These are phyloP conservation scores for Hypsibius dujardini DNA, from an alignment of 1,140 invertebrate species.

Conservation along the genomic window DNA sequence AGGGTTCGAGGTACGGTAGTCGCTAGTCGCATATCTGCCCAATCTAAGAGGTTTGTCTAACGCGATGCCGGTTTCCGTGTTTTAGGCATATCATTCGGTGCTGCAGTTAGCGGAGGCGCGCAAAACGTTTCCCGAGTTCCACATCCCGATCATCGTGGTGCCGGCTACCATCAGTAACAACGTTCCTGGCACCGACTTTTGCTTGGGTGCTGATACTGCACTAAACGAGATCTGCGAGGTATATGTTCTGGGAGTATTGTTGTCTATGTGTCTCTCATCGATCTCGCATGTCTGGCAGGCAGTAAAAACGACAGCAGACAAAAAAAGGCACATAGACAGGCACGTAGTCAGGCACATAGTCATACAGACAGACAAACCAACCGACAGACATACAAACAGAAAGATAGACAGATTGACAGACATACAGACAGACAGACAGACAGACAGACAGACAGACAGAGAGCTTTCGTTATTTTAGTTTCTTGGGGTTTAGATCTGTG, in stretches of 20 bases:
- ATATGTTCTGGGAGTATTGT: constrained; percentile 28
- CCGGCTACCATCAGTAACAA: constrained; percentile 95
- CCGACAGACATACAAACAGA: not conserved
- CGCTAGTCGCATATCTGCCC: not conserved
- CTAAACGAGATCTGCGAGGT: constrained; percentile 95
- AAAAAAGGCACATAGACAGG: not conserved
- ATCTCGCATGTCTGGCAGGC: no score
- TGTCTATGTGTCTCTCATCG: no score
- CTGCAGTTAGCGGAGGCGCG: constrained; percentile 57
- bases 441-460: not conserved
- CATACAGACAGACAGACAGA: no score
- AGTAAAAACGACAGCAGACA: not conserved
- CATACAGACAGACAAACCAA: not conserved
- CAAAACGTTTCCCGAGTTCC: constrained; percentile 61
- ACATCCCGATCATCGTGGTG: constrained; percentile 84
- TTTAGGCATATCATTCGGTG: constrained; percentile 70
- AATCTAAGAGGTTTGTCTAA: no score
- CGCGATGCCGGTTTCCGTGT: constrained; percentile 24
- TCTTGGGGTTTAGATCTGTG: constrained; percentile 55
- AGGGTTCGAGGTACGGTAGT: constrained; percentile 65
- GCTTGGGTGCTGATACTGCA: constrained; percentile 88
- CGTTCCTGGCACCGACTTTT: constrained; percentile 77
- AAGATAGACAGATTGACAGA: no score
- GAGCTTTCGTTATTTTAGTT: not conserved
- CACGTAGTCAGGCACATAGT: not conserved